phyloP scores from a whole-genome alignment of 2,888 invertebrate genomes.

The Tuta absoluta region DNA sequence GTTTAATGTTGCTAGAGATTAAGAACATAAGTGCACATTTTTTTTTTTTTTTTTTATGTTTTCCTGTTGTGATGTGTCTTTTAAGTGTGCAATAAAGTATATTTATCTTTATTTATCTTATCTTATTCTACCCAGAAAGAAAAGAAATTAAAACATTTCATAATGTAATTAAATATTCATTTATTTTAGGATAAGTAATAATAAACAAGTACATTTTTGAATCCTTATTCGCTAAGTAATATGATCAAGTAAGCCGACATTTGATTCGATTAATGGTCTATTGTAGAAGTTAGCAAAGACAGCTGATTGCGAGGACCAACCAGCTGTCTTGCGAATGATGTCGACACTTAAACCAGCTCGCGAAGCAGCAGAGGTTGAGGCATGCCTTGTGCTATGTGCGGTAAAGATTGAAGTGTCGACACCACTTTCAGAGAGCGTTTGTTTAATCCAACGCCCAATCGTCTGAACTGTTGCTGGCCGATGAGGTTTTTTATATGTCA shows the following conservation, averaged over 20 bases:
- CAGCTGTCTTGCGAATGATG: too few species aligned
- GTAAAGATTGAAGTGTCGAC: conserved; percentile 24
- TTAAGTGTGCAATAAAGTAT: too few species aligned
- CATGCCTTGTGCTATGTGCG: conserved; percentile 4
- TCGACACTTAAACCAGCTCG: too few species aligned
- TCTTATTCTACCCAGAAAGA: background rate
- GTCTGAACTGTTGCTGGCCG: conserved; percentile 27
- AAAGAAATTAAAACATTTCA: too few species aligned
- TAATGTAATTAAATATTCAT: too few species aligned
- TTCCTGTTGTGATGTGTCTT: too few species aligned
- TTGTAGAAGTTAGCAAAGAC: conserved; percentile 17
- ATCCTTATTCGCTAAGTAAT: background rate
- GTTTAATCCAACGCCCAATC: conserved; percentile 31
- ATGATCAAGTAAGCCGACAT: too few species aligned
- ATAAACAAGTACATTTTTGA: background rate
- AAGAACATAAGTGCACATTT: too few species aligned
- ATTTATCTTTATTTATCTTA: too few species aligned
- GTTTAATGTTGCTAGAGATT: background rate
- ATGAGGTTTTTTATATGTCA: conserved; percentile 27
- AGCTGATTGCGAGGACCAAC: background rate
- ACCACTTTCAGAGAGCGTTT: conserved; percentile 23
- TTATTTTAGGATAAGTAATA: too few species aligned
- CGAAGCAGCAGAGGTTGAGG: too few species aligned
- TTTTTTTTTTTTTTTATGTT: too few species aligned
- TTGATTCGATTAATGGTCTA: background rate